Evolutionary conservation across 37 sponge, comb jelly and placozoan species (phyloP), one percentile per base, ranked within the genome.

Genomic region (Spongilla lacustris): DNA sequence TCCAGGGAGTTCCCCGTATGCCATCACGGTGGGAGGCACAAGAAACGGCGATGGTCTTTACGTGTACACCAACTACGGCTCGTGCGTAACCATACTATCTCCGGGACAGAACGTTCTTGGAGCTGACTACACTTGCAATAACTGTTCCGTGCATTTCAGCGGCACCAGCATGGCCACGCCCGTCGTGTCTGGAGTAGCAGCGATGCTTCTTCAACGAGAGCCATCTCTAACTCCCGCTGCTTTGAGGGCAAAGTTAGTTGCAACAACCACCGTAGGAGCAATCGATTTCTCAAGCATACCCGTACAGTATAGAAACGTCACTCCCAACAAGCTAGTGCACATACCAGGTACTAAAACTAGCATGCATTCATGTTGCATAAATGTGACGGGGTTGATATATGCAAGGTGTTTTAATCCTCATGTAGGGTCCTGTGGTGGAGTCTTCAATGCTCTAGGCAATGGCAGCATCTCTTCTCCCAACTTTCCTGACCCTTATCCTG

Each of bases 81-180:
- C 69, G 25, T 94, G 94, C 70, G 88, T 94, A 0, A 88, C 90
- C 58, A 84, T 94, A 5, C 81, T 94, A 88, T 91, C 94, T 25
- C 94, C 94, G 2, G 94, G 88, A 4, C 74, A 76, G 21, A 9
- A 41, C n/a, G 68, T 94, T 3, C 27, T 12, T 26, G 91, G 88
- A 66, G 94, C 94, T 11, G 88, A 81, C 31, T 33, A 50, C 19
- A 10, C 66, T 12, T 94, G 94, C 32, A 72, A 4, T 24, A 32
- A 49, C 14, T 94, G 94, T 48, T 50, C 37, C 11, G 78, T 58
- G 75, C 14, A 30, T 29, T 21, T 73, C 25, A 90, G 85, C 68
- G 94, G 94, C 0, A 90, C 94, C 28, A 88, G 88, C 22, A 84
- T 90, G 85, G 22, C 88, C 21, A 81, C 88, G 21, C 88, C 88